Evolutionary conservation across 2,797 vertebrate species (phyloP).

Genomic region (Anniella stebbinsi): DNA sequence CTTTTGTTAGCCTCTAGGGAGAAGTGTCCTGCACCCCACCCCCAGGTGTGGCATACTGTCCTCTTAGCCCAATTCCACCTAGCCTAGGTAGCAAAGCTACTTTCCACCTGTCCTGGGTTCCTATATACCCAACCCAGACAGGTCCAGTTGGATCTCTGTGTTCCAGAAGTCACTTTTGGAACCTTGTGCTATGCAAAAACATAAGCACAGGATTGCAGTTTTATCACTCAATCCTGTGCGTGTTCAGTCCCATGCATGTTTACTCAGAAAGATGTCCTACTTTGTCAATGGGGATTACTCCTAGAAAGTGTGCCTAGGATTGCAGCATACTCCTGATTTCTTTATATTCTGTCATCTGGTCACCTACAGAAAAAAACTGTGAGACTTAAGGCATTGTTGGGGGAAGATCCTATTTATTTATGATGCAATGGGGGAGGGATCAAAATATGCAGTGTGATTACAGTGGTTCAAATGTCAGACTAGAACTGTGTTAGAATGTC

Average conservation of each 20-base stretch:
- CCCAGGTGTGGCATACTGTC: not conserved
- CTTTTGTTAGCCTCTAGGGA: not conserved
- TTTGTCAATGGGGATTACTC: not conserved
- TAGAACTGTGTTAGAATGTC: not conserved
- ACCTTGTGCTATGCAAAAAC: not conserved
- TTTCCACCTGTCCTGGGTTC: not conserved
- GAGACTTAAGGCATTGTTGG: not conserved
- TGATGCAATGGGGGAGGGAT: not conserved
- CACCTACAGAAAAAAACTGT: not conserved
- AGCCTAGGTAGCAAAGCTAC: not conserved
- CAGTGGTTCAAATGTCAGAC: not conserved
- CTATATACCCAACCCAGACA: not conserved
- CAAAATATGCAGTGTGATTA: not conserved
- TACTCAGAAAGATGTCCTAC: not conserved
- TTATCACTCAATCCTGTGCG: not conserved
- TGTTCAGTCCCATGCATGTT: not conserved
- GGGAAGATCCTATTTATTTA: too few relatives aligned
- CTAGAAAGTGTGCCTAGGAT: not conserved
- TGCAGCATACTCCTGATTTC: not conserved
- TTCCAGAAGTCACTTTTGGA: not conserved
- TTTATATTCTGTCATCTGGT: not conserved
- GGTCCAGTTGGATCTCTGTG: not conserved
- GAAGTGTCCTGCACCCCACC: not conserved
- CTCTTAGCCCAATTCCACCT: too few relatives aligned
- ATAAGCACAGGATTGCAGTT: not conserved